Evolutionary conservation across 2,797 vertebrate genomes (phyloP), one percentile per base, ranked within the genome.

Genomic region (Eutrigla gurnardus): DNA sequence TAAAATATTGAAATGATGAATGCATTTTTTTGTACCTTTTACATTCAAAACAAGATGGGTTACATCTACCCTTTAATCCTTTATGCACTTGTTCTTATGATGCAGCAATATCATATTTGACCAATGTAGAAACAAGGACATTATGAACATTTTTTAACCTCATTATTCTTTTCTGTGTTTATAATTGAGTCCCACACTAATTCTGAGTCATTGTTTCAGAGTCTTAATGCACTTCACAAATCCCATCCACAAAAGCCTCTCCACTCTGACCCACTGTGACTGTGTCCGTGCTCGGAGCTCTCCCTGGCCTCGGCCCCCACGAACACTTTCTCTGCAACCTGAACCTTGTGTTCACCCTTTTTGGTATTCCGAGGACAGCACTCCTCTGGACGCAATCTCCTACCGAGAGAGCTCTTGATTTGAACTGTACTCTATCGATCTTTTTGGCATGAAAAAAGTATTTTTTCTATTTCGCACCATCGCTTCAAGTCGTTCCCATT

Each of bases 331-430:
- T 74, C 60, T 65, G 70, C 70, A 89, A 80, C 67, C 73, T 45
- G 57, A 81, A 79, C 69, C 63, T 83, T 73, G 64, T 65, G 61
- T 73, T 80, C 70, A 65, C 36, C 63, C 78, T 83, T 35, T 71
- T 89, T 89, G 82, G 78, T 88, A 88, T 91, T 93, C 86, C 1
- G 65, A 75, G 81, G 63, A 86, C 80, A 73, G 63, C 70, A 61
- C 74, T 75, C 77, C 50, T 25, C 69, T 74, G 75, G 75, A 86
- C 76, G 79, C 80, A 87, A 81, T 89, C 70, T 73, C 78, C 82
- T 47, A 80, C 78, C 71, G 74, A 57, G 78, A 88, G 80, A 79
- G 77, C 70, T 86, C 77, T 88, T 77, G 87, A 88, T 89, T 83
- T 78, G 69, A 85, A 89, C 84, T 74, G 50, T 71, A 85, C 81